Evolutionary conservation across 37 sponge, comb jelly and placozoan genomes (phyloP).

Genomic region (Eunapius fragilis): DNA sequence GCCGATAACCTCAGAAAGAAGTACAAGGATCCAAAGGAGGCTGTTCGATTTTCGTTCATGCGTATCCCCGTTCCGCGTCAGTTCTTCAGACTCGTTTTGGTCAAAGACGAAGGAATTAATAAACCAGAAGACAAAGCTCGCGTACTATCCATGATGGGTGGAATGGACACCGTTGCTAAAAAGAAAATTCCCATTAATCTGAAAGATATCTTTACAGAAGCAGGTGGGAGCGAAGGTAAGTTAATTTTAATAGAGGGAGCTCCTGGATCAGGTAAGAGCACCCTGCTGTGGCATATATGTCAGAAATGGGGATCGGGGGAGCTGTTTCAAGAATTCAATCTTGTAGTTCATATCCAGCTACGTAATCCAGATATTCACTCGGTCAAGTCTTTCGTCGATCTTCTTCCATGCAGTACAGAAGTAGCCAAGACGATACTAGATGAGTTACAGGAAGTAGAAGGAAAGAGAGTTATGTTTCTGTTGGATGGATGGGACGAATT

Average conservation of each 20-base stretch:
- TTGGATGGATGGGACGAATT: slow-evolving; percentile 18
- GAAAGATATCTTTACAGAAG: background rate
- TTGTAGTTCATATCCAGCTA: background rate
- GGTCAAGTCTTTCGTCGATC: background rate
- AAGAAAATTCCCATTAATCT: background rate
- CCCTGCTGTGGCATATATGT: background rate
- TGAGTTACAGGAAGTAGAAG: background rate
- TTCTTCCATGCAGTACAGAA: background rate
- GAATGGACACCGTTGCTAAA: background rate
- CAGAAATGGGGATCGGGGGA: background rate
- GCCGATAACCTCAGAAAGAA: background rate
- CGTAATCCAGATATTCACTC: background rate
- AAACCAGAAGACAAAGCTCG: background rate
- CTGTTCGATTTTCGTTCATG: background rate
- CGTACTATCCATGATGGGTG: background rate
- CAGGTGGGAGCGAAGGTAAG: background rate
- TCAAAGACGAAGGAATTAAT: background rate
- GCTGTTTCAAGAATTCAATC: background rate
- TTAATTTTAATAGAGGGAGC: background rate
- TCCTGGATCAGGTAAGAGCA: background rate
- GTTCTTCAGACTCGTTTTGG: background rate
- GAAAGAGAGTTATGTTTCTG: background rate
- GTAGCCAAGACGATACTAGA: background rate
- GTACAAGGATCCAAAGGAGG: background rate
- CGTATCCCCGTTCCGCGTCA: background rate